Evolutionary conservation across 2,113 vertebrate genomes (phyloP).

Genomic region (Excalfactoria chinensis): DNA sequence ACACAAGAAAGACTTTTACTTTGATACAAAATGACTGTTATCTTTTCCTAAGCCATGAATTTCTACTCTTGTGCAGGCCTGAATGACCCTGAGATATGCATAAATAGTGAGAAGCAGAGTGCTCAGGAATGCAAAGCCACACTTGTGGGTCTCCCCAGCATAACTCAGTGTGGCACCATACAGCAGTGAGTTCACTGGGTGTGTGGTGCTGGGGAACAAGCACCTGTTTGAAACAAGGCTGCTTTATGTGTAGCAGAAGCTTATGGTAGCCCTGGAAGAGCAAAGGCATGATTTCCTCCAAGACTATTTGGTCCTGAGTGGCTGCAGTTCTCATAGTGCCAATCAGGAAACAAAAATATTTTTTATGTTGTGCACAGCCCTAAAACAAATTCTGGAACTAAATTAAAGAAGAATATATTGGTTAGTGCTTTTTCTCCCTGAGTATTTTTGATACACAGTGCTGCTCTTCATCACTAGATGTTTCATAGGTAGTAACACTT

Average conservation of each 20-base stretch:
- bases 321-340: background rate
- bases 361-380: background rate
- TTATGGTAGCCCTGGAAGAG: background rate
- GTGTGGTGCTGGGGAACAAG: background rate
- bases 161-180: rapidly evolving
- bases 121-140: background rate
- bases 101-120: background rate
- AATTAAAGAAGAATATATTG: background rate
- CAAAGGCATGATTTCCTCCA: background rate
- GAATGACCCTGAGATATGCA: background rate
- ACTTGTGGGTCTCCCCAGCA: rapidly evolving
- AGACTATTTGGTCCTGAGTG: background rate
- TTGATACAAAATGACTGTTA: background rate
- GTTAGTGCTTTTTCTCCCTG: background rate
- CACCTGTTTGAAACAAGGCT: background rate
- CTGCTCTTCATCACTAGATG: background rate
- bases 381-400: background rate
- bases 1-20: background rate
- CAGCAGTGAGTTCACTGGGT: rapidly evolving
- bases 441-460: background rate
- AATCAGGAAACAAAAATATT: background rate
- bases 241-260: background rate
- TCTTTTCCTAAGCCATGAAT: background rate
- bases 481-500: background rate
- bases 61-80: background rate